Conservation (phyloP, 2,797 vertebrate species). For the Orestias chungarensis region DNA sequence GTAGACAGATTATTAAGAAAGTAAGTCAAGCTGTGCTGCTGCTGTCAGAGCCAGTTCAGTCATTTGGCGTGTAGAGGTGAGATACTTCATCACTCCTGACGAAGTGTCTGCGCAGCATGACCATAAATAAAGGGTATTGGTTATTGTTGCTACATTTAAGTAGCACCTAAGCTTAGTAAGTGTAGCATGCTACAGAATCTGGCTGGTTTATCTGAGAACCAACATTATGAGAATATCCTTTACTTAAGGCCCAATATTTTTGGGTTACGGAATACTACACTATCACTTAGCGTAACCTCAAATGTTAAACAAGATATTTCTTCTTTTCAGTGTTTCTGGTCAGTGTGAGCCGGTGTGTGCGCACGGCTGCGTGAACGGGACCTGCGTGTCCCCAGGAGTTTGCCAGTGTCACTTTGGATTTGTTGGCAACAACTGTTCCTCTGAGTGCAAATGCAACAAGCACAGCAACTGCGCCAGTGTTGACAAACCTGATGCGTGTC, state of each 20-base stretch:
- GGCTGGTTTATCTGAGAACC: neutral
- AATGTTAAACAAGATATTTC: conserved; percentile 1
- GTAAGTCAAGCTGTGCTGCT: neutral
- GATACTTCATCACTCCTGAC: neutral
- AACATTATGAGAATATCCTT: too few relatives aligned
- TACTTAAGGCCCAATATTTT: too few relatives aligned
- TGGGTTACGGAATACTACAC: neutral
- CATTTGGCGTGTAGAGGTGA: neutral
- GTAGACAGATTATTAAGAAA: neutral
- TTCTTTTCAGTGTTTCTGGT: conserved; percentile 75
- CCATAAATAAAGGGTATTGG: neutral
- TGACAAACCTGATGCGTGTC: conserved; percentile 83
- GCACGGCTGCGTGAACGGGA: conserved; percentile 92
- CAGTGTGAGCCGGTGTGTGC: conserved; percentile 90
- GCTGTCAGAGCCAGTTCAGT: neutral
- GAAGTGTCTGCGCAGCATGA: neutral
- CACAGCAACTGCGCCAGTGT: conserved; percentile 91
- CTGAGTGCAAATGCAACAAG: conserved; percentile 91
- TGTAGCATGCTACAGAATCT: neutral
- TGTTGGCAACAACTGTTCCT: conserved; percentile 91
- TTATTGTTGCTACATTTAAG: too few relatives aligned
- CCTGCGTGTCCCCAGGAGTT: conserved; percentile 87
- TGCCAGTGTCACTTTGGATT: conserved; percentile 93
- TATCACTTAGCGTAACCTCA: neutral
- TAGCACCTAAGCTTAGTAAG: too few relatives aligned